Evolutionary conservation across 2,113 vertebrate genomes (phyloP), one percentile per base, ranked within the genome.

Genomic region (Rostratula benghalensis): DNA sequence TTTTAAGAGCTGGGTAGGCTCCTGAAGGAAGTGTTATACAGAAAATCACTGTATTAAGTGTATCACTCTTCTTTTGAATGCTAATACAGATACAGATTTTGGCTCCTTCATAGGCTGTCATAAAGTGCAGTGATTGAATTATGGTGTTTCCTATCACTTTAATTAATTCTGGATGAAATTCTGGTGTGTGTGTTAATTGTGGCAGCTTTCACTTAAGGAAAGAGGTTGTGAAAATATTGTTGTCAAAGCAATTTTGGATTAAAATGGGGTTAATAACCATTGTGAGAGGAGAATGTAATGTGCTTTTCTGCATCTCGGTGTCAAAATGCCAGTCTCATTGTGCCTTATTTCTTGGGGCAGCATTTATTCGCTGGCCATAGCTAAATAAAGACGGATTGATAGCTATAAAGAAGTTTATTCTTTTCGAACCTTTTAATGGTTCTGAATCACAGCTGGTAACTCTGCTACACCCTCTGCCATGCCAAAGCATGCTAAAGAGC

Each of bases 11-110:
- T 91, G 69, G 73, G 78, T 86, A 93, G 14, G 51, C 48, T 88
- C 85, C 87, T 69, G 18, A 17, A 22, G 39, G 7, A 93, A 86
- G 54, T 57, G 50, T 74, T 78, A 33, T 73, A 68, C 13, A 80
- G 64, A 82, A 93, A 94, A 95, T 94, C 73, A 91, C 57, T 53
- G 59, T 83, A 87, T 87, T 87, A 75, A 93, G 31, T 69, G 57
- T 39, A 75, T 76, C 46, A 5, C 76, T 91, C 76, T 94, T 96
- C 76, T 82, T 79, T 82, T 87, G 67, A 81, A 68, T 81, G 69
- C 70, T 93, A 30, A 84, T 30, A 57, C 33, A 81, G 78, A 65
- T 74, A 60, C 68, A 78, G 82, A 51, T 53, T 90, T 86, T 60
- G 77, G 63, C 89, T 91, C 77, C 82, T 79, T 67, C 28, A 63